Base-by-base conservation (phyloP, 1,140 invertebrate genomes). In the Penaeus vannamei region DNA sequence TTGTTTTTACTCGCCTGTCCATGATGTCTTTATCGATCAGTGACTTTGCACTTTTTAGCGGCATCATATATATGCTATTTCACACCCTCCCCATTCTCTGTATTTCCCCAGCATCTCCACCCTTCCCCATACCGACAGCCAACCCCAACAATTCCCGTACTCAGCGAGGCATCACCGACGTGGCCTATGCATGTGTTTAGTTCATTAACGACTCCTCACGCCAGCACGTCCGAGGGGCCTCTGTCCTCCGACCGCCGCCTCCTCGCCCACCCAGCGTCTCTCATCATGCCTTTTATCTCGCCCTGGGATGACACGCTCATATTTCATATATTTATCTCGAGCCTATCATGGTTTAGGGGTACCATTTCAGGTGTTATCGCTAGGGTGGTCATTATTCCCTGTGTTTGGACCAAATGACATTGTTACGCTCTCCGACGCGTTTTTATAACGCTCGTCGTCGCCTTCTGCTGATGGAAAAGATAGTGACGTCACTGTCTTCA, bases 261-360 rank as follows among this genome's bases (percentile, higher is more conserved):
- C 77, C n/a, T 62, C 61, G 23, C 77, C 77, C 77, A 62, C 81
- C 81, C 81, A 83, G 20, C 81, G 60, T 62, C 81, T 32, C 29
- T 62, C 81, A 62, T 83, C 59, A 83, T 32, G 60, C 26, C 36
- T 29, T 53, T 82, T 82, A 82, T 82, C 79, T 46, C 26, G 79
- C 42, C 46, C 23, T 62, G 2, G 26, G 61, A n/a, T 26, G 86
- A 87, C 86, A 82, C 86, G 36, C 29, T 66, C 77, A 87, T 87
- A 82, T 87, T 87, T 87, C 86, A 87, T 87, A 53, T 87, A 87
- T 82, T 69, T 87, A 87, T 87, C 86, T 60, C 79, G 2, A 61
- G 59, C 62, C 86, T 81, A 87, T 87, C 86, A 32, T 42, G 61
- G 79, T 69, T 69, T 29, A 23, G 77, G 86, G 86, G 76, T 72